A percentile compares a stretch with the other conserved stretches of the same genome.
phyloP scores from a whole-genome alignment of 2,797 vertebrate species.

The Malurus leucopterus region DNA sequence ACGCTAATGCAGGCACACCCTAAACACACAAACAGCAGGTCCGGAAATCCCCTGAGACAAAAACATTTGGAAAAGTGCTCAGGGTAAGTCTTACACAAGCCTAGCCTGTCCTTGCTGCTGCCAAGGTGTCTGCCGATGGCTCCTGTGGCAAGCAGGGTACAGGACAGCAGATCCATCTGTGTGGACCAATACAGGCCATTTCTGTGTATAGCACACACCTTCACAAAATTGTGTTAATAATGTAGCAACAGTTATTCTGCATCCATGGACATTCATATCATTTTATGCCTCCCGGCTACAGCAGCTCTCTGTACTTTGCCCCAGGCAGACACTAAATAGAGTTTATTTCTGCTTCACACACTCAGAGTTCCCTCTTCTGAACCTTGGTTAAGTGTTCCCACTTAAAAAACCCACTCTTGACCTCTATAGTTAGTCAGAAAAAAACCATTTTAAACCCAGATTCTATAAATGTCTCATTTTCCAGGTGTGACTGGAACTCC shows the following conservation, averaged over 20 bases:
- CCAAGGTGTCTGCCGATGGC: accelerated
- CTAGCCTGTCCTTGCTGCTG: neutral
- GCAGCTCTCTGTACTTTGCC: neutral
- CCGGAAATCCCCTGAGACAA: neutral
- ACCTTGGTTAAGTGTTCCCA: neutral
- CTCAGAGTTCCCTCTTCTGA: neutral
- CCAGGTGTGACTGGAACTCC: neutral
- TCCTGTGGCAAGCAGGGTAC: accelerated
- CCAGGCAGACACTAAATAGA: neutral
- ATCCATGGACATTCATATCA: neutral
- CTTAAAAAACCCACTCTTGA: neutral
- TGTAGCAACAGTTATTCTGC: neutral
- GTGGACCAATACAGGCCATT: neutral
- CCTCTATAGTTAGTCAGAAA: neutral
- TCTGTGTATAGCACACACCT: neutral
- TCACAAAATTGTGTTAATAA: neutral
- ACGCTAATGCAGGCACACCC: neutral
- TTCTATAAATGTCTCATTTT: neutral
- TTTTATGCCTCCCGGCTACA: neutral
- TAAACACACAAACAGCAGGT: neutral
- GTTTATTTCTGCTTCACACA: neutral
- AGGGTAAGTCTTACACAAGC: neutral
- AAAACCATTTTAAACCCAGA: neutral
- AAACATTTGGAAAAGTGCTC: neutral
- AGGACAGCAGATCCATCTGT: accelerated